phyloP scores from a whole-genome alignment of 1,140 invertebrate genomes.

The Ceratina calcarata region DNA sequence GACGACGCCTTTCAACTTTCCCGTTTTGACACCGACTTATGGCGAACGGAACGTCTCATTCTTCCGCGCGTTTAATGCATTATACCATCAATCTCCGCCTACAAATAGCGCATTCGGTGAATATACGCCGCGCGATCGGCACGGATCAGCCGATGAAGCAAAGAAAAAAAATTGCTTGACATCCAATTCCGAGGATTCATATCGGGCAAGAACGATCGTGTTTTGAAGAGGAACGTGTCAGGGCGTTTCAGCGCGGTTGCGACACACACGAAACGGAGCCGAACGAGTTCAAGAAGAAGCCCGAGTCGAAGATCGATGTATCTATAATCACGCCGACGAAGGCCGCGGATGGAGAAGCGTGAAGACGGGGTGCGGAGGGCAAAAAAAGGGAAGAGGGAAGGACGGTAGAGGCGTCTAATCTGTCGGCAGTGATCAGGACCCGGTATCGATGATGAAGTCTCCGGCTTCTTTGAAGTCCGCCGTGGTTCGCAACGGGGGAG shows the following conservation, averaged over 20 bases:
- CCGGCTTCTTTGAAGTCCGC: slow-evolving; percentile 77
- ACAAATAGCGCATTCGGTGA: background rate
- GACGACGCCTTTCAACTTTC: slow-evolving; percentile 26
- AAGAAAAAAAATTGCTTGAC: background rate
- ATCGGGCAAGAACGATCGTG: background rate
- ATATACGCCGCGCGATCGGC: background rate
- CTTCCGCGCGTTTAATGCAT: slow-evolving; percentile 1
- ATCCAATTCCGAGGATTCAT: background rate
- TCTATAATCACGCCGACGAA: slow-evolving; percentile 48
- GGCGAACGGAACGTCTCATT: background rate
- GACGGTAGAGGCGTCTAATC: slow-evolving; percentile 72
- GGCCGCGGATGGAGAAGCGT: slow-evolving; percentile 30
- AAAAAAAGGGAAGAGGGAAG: slow-evolving; percentile 29
- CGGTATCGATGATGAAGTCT: slow-evolving; percentile 80
- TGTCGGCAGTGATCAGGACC: slow-evolving; percentile 79
- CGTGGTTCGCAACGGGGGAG: slow-evolving; percentile 74
- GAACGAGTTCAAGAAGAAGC: slow-evolving; percentile 1
- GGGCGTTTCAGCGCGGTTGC: slow-evolving; percentile 1
- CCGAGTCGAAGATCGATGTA: slow-evolving; percentile 49
- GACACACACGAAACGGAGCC: slow-evolving; percentile 15
- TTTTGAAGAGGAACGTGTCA: background rate
- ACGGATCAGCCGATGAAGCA: background rate
- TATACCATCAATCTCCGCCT: background rate
- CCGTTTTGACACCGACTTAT: slow-evolving; percentile 19
- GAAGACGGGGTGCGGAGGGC: background rate